Base-by-base conservation (phyloP, 2,113 vertebrate species). In the Phylloscopus trochiloides region DNA sequence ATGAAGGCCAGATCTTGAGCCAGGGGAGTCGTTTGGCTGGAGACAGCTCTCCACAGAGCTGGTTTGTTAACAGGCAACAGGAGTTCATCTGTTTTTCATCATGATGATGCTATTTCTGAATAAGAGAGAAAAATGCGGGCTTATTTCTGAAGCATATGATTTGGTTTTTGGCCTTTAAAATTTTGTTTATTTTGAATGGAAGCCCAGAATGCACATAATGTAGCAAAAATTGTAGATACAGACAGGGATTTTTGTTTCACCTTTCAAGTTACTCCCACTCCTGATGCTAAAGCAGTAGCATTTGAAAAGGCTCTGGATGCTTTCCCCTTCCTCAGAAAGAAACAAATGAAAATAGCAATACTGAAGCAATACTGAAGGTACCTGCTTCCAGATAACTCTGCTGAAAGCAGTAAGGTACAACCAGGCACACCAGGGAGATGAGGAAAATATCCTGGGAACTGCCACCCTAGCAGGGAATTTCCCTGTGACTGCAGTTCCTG, bases 171-270 rank as follows among this genome's bases (percentile, higher is more conserved):
- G 62, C 67, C 86, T 85, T 88, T 31, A 59, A 90, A 90, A 81
- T 1, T 3, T 10, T 68, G 22, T 79, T 94, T 90, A 32, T 76
- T 87, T 97, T 92, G 70, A 92, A 82, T 47, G 40, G 50, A 57
- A 92, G 89, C 70, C 73, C 85, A 85, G 77, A 84, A 89, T 68
- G 66, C 73, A 74, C 61, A 67, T 68, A 94, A 93, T 71, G 29
- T 76, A 84, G 21, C 67, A 88, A 90, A 95, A 96, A 89, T 31
- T 74, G n/a, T 59, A 72, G 70, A 71, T 58, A 59, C 3, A 3
- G 73, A 34, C 34, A 78, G 38, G 20, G 43, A 71, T 74, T 89
- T 91, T 92, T 89, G 31, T 89, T 94, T 77, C 68, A 91, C 43
- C 73, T 93, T 93, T 75, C 65, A 85, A 75, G 48, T 87, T 95